Conservation (phyloP, 2,113 vertebrate species). For the Desmodus rotundus region DNA sequence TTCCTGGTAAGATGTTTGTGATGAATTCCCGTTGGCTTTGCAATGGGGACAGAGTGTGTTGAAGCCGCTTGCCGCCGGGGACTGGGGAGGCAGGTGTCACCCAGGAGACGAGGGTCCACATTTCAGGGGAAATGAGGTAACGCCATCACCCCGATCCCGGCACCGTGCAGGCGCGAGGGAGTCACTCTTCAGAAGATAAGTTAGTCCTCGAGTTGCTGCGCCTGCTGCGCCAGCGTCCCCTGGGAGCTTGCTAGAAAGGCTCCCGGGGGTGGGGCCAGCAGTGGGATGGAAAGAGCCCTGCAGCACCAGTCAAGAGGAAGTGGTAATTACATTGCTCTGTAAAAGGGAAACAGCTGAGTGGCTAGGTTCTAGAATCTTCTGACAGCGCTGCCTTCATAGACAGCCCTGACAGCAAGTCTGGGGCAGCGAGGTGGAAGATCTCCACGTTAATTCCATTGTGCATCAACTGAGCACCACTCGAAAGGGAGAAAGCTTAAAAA, state of each 20-base stretch:
- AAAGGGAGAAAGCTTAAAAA: neutral
- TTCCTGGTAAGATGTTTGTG: conserved; percentile 82
- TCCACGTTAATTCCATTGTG: neutral
- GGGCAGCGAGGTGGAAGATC: neutral
- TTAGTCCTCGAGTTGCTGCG: accelerated
- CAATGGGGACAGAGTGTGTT: accelerated
- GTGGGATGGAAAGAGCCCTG: too few relatives aligned
- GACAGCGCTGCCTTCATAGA: neutral
- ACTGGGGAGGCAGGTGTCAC: accelerated
- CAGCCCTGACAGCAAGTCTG: neutral
- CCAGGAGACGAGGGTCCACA: neutral
- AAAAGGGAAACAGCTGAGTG: neutral
- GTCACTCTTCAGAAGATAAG: neutral
- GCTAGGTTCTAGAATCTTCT: neutral
- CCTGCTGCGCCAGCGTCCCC: accelerated
- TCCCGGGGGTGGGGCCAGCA: accelerated
- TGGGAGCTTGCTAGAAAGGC: neutral
- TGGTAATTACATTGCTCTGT: neutral
- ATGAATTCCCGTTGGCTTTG: neutral
- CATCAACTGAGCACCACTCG: neutral
- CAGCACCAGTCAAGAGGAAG: neutral
- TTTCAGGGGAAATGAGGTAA: neutral
- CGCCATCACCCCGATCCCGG: neutral
- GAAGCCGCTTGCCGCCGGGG: neutral
- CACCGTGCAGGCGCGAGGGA: accelerated